A percentile compares a stretch with the other conserved stretches of the same genome.
Conservation (phyloP, 2,113 vertebrate genomes). For the Eulemur rufifrons region DNA sequence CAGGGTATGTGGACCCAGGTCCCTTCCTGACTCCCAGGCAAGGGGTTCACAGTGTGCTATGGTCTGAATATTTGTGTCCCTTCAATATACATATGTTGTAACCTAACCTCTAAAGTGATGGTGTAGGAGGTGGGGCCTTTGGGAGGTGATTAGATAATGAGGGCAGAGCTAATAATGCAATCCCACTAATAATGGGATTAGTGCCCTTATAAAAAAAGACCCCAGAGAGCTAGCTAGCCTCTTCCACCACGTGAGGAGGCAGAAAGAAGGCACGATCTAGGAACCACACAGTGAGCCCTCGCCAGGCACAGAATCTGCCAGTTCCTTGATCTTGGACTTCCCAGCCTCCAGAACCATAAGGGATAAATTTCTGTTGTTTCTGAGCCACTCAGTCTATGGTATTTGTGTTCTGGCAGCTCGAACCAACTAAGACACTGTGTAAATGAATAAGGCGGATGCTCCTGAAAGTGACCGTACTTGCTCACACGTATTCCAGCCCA, state of each 20-base stretch:
- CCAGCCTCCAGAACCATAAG: not conserved
- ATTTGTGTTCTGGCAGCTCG: not conserved
- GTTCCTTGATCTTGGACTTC: not conserved
- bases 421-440: not conserved
- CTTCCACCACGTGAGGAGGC: not conserved
- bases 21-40: not conserved
- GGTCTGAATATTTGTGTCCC: not conserved
- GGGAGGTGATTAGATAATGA: not conserved
- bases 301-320: not conserved
- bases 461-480: not conserved
- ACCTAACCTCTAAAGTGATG: not conserved
- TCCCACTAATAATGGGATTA: not conserved
- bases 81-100: not conserved
- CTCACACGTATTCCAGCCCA: not conserved
- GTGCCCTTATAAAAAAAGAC: not conserved
- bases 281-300: not conserved
- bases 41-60: not conserved
- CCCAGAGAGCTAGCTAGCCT: not conserved
- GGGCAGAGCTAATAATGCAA: not conserved
- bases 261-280: too few relatives aligned
- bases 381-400: too few relatives aligned
- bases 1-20: rapidly evolving
- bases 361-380: not conserved
- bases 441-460: not conserved
- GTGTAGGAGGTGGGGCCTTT: not conserved